Percentiles rank a stretch among this genome's conserved stretches.
Conservation (phyloP, 2,888 invertebrate genomes). For the Limenitis camilla region DNA sequence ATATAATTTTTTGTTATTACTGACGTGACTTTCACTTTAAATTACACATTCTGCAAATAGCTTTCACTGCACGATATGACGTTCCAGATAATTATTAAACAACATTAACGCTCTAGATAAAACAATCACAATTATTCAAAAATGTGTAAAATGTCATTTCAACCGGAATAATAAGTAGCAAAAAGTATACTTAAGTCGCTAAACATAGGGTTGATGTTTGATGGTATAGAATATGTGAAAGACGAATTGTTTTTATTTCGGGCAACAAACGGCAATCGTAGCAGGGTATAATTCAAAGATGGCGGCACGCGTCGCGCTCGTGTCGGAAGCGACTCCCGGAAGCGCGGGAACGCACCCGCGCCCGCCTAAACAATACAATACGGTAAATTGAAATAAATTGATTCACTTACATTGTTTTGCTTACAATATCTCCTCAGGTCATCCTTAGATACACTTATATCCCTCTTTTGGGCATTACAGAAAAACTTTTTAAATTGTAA, state of each 20-base stretch:
- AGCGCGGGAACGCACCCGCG: conserved; percentile 57
- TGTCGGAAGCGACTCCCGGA: conserved; percentile 64
- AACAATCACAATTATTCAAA: conserved; percentile 46
- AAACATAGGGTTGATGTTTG: conserved; percentile 26
- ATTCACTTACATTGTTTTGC: conserved; percentile 54
- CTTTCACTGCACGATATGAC: conserved; percentile 49
- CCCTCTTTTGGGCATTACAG: conserved; percentile 5
- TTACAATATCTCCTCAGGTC: conserved; percentile 21
- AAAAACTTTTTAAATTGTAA: not conserved
- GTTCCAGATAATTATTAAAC: conserved; percentile 66
- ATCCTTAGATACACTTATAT: conserved; percentile 23
- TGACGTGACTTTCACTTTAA: conserved; percentile 47
- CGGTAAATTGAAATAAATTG: conserved; percentile 74
- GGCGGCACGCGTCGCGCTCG: conserved; percentile 67
- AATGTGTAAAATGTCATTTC: conserved; percentile 12
- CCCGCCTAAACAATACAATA: conserved; percentile 61
- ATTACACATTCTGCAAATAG: conserved; percentile 49
- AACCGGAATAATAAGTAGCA: not conserved
- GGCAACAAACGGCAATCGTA: conserved; percentile 52
- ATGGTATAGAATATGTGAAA: conserved; percentile 7
- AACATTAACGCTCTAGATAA: conserved; percentile 62
- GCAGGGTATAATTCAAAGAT: conserved; percentile 65
- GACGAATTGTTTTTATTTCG: conserved; percentile 42
- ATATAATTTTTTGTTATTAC: conserved; percentile 26
- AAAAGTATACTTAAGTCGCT: conserved; percentile 21